Evolutionary conservation across 2,797 vertebrate genomes (phyloP).

Genomic region (Erithacus rubecula): DNA sequence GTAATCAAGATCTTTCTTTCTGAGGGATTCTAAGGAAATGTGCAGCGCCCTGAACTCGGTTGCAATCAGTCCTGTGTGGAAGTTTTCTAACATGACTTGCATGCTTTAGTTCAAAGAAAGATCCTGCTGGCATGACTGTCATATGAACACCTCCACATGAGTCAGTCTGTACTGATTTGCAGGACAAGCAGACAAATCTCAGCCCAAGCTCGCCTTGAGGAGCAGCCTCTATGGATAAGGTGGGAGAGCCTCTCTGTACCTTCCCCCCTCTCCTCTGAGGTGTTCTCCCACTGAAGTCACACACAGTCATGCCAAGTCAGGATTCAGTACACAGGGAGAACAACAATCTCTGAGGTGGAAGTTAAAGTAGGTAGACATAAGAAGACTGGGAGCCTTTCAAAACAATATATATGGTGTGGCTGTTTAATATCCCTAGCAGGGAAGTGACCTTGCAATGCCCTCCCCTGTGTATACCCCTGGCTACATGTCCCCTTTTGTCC

Average conservation of each 20-base stretch:
- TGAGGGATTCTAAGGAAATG: background rate
- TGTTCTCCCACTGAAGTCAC: background rate
- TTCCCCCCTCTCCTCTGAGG: rapidly evolving
- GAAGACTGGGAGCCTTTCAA: background rate
- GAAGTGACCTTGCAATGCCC: background rate
- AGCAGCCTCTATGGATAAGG: background rate
- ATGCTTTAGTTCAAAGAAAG: background rate
- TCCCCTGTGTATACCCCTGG: background rate
- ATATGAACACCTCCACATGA: background rate
- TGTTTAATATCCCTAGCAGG: background rate
- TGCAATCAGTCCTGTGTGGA: background rate
- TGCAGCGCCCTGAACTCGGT: background rate
- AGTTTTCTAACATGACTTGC: background rate
- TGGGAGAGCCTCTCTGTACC: background rate
- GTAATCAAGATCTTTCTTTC: background rate
- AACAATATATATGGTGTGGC: background rate
- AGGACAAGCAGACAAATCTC: background rate
- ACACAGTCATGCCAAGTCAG: rapidly evolving
- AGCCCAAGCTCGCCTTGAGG: background rate
- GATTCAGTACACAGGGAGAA: background rate
- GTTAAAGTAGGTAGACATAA: background rate
- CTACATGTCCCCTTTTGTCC: background rate
- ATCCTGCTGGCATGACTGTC: background rate
- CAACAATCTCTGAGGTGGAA: background rate
- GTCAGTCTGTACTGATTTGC: background rate